Percentiles rank a stretch among this genome's conserved stretches.
These are phyloP conservation scores for Drosophila aff. DNA, from an alignment of 1,140 invertebrate genomes.

Conservation along the genomic window DNA sequence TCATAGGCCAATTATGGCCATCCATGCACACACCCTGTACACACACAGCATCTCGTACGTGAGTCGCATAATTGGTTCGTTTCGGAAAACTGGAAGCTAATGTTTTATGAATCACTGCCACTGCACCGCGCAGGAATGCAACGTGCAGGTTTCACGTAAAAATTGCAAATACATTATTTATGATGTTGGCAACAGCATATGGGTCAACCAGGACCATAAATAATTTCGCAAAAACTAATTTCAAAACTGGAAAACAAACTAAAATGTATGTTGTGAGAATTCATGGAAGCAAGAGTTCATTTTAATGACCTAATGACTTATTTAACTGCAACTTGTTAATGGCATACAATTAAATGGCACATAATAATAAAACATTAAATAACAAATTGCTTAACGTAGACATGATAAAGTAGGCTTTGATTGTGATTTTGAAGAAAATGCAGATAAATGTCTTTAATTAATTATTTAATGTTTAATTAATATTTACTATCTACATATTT, in stretches of 20 bases:
- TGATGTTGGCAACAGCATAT: constrained; percentile 28
- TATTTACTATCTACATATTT: not conserved
- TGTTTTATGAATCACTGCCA: constrained; percentile 36
- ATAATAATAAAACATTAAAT: constrained; percentile 1
- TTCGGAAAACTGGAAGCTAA: constrained; percentile 28
- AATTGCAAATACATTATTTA: constrained; percentile 39
- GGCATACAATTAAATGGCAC: not conserved
- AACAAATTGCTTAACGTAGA: not conserved
- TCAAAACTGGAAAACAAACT: constrained; percentile 16
- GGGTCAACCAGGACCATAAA: constrained; percentile 13
- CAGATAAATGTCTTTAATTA: too few relatives aligned
- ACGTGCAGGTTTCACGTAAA: not conserved
- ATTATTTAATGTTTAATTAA: not conserved
- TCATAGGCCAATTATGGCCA: constrained; percentile 72
- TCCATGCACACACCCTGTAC: constrained; percentile 14
- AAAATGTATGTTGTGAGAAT: constrained; percentile 8
- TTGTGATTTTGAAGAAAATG: too few relatives aligned
- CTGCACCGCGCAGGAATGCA: constrained; percentile 31
- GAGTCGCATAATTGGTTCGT: constrained; percentile 65
- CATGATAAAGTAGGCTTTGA: not conserved
- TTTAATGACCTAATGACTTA: constrained; percentile 6
- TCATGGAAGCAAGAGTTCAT: not conserved
- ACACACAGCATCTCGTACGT: constrained; percentile 42
- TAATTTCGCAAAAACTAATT: constrained; percentile 15
- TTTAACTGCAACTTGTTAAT: constrained; percentile 10